Conservation (phyloP, 2,888 invertebrate genomes). For the Bhutanitis thaidina region DNA sequence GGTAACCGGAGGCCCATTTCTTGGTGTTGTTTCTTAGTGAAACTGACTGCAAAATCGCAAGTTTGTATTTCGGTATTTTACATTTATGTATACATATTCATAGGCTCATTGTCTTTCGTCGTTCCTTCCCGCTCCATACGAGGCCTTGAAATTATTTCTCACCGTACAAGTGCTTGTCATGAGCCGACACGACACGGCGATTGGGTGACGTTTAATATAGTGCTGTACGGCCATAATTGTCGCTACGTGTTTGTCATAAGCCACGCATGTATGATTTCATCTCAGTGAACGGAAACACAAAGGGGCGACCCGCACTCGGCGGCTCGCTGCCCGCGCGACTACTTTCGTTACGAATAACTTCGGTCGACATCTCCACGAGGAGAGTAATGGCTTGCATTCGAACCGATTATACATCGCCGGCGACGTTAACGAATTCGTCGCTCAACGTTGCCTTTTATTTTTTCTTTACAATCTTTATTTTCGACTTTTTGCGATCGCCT, state of each 20-base stretch:
- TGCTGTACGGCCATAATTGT: too few relatives aligned
- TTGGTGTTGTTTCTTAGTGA: too few relatives aligned
- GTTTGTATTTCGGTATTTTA: too few relatives aligned
- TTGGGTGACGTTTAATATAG: too few relatives aligned
- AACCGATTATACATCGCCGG: constrained; percentile 45
- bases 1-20: too few relatives aligned
- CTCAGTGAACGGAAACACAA: neutral
- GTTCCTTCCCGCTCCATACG: neutral
- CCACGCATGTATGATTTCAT: neutral
- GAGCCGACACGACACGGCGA: too few relatives aligned
- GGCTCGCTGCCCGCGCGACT: constrained; percentile 19
- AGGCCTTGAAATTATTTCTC: neutral
- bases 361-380: constrained; percentile 42
- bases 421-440: constrained; percentile 44
- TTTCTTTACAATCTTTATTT: constrained; percentile 33
- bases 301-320: neutral
- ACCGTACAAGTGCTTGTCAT: neutral
- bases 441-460: constrained; percentile 41
- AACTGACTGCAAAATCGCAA: too few relatives aligned
- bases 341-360: constrained; percentile 47
- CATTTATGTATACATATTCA: too few relatives aligned
- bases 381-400: constrained; percentile 51
- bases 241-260: too few relatives aligned
- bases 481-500: constrained; percentile 25
- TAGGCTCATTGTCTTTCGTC: too few relatives aligned